A percentile compares a stretch with the other conserved stretches of the same genome.
Evolutionary conservation across 2,888 invertebrate genomes (phyloP).

Genomic region (Amphipyra tragopoginis): DNA sequence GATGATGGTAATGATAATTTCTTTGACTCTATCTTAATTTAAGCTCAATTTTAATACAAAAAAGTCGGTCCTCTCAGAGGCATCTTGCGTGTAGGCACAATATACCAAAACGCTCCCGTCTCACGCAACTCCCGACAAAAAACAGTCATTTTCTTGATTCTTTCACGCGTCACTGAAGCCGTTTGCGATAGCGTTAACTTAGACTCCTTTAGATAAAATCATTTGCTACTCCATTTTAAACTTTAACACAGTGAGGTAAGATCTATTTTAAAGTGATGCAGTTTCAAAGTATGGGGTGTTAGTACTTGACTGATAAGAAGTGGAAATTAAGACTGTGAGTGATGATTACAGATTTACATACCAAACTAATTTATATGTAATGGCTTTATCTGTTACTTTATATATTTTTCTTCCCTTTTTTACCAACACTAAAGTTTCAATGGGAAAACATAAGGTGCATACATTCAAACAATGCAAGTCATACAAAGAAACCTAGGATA

Average conservation of each 20-base stretch:
- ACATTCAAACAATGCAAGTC: no score
- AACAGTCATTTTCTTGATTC: conserved; percentile 62
- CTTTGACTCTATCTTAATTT: no score
- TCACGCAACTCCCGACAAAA: conserved; percentile 38
- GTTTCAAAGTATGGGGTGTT: conserved; percentile 57
- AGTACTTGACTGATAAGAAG: conserved; percentile 73
- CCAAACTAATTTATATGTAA: conserved; percentile 56
- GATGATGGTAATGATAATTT: no score
- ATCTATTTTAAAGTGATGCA: conserved; percentile 25
- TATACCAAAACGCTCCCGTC: neutral
- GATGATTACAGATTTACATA: conserved; percentile 80
- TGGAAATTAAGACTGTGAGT: conserved; percentile 79
- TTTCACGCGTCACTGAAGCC: conserved; percentile 65
- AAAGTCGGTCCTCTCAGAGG: conserved; percentile 17
- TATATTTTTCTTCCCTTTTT: conserved; percentile 21
- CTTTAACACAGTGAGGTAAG: conserved; percentile 19
- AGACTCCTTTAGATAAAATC: conserved; percentile 51
- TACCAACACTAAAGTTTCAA: conserved; percentile 9
- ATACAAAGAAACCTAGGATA: no score
- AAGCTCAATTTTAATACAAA: neutral
- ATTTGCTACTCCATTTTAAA: conserved; percentile 26
- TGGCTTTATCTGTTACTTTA: conserved; percentile 40
- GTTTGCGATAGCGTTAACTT: conserved; percentile 63
- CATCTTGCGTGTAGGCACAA: conserved; percentile 19
- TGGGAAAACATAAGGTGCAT: neutral